Evolutionary conservation across 37 sponge, comb jelly and placozoan genomes (phyloP).

Genomic region (Petrosia ficiformis): DNA sequence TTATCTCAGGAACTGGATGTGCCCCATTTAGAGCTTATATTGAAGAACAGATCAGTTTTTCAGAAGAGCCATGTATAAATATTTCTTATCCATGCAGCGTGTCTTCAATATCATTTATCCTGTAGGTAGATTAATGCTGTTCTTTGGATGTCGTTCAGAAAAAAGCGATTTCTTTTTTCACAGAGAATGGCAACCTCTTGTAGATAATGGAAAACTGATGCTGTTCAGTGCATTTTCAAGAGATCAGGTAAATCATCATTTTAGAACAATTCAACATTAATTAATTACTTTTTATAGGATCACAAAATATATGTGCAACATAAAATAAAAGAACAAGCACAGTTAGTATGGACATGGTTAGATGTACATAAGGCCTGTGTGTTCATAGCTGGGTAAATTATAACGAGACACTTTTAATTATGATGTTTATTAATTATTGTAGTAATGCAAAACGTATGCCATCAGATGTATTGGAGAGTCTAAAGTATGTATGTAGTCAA

Average conservation of each 20-base stretch:
- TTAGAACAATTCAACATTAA: neutral
- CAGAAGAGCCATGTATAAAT: neutral
- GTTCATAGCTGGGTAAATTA: slow-evolving; percentile 86
- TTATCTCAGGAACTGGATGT: slow-evolving; percentile 84
- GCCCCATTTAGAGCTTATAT: slow-evolving; percentile 96
- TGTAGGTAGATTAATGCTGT: slow-evolving; percentile 67
- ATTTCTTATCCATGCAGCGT: neutral
- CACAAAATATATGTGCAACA: slow-evolving; percentile 95
- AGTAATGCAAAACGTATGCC: slow-evolving; percentile 94
- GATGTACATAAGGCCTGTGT: slow-evolving; percentile 51
- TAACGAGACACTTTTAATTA: too few species aligned
- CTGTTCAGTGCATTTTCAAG: slow-evolving; percentile 92
- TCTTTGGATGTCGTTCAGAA: slow-evolving; percentile 93
- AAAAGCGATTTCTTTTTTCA: slow-evolving; percentile 81
- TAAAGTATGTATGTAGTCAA: slow-evolving; percentile 41
- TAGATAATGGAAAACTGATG: slow-evolving; percentile 16
- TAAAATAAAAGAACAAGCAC: slow-evolving; percentile 62
- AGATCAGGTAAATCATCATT: slow-evolving; percentile 57
- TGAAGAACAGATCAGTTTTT: slow-evolving; percentile 45
- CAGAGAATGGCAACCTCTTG: slow-evolving; percentile 74
- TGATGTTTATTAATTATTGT: slow-evolving; percentile 6
- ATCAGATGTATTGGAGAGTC: slow-evolving; percentile 66
- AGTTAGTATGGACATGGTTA: slow-evolving; percentile 73
- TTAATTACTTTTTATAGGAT: slow-evolving; percentile 32
- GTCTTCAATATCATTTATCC: neutral